A percentile compares a stretch with the other conserved stretches of the same genome.
Evolutionary conservation across 2,888 invertebrate species (phyloP).

Genomic region (Ypsolopha sequella): DNA sequence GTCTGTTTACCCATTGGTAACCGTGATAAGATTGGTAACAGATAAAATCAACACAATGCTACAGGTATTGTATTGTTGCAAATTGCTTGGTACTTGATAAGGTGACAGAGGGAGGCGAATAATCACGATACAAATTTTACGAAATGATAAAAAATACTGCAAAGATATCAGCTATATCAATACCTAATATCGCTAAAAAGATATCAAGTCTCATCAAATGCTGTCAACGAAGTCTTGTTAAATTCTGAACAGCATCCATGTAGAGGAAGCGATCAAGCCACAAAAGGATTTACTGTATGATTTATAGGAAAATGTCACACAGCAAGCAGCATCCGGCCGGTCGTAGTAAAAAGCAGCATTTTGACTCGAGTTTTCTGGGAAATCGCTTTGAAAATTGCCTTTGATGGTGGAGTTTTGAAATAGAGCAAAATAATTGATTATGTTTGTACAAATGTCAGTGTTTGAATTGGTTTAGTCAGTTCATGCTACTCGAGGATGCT

Average conservation of each 20-base stretch:
- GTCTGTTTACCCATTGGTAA: too few species aligned
- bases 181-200: not conserved
- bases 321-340: conserved; percentile 17
- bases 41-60: not conserved
- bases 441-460: conserved; percentile 8
- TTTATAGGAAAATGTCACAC: conserved; percentile 23
- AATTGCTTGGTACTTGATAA: not conserved
- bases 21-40: too few species aligned
- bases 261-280: conserved; percentile 6
- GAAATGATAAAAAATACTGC: not conserved
- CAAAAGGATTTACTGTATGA: conserved; percentile 17
- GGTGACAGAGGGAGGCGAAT: not conserved
- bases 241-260: not conserved
- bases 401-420: conserved; percentile 4
- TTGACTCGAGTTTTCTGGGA: conserved; percentile 9
- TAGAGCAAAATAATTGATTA: conserved; percentile 22
- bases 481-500: conserved; percentile 26
- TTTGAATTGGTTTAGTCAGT: conserved; percentile 24
- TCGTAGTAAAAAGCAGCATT: conserved; percentile 14
- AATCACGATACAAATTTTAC: not conserved
- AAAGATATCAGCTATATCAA: not conserved
- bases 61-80: too few species aligned
- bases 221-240: not conserved
- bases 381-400: not conserved
- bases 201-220: not conserved